phyloP scores from a whole-genome alignment of 2,888 invertebrate species.

The Thelaira solivaga region DNA sequence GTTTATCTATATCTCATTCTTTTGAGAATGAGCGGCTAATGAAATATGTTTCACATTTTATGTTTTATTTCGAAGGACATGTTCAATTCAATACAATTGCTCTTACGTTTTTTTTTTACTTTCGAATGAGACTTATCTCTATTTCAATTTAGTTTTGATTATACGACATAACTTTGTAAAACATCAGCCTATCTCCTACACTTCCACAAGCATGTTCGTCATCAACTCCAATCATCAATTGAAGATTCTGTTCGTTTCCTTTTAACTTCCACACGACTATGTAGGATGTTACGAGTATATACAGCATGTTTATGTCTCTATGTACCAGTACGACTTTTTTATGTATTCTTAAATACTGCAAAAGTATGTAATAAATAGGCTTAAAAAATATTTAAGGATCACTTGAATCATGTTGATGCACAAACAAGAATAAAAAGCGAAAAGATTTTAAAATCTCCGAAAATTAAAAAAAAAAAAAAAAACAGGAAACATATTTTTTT shows the following conservation, averaged over 20 bases:
- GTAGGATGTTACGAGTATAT: not conserved
- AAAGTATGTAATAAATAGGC: constrained; percentile 32
- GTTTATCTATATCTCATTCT: too few relatives aligned
- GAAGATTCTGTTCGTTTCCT: constrained; percentile 11
- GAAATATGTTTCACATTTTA: too few relatives aligned
- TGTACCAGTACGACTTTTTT: not conserved
- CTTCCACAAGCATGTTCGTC: constrained; percentile 9
- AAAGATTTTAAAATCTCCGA: too few relatives aligned
- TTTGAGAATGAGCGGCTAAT: too few relatives aligned
- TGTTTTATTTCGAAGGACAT: too few relatives aligned
- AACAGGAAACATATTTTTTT: too few relatives aligned
- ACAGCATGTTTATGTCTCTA: not conserved
- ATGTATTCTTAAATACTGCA: not conserved
- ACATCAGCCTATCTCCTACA: not conserved
- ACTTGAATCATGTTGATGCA: constrained; percentile 49
- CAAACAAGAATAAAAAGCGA: constrained; percentile 4
- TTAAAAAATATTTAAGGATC: constrained; percentile 48
- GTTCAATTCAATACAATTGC: too few relatives aligned
- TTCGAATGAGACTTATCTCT: not conserved
- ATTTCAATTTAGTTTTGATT: constrained; percentile 23
- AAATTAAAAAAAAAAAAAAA: not conserved
- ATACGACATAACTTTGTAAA: constrained; percentile 4
- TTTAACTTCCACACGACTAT: not conserved
- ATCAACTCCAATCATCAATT: constrained; percentile 53
- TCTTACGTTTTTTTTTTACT: not conserved